Evolutionary conservation across 2,797 vertebrate genomes (phyloP).

Genomic region (Harpagifer antarcticus): DNA sequence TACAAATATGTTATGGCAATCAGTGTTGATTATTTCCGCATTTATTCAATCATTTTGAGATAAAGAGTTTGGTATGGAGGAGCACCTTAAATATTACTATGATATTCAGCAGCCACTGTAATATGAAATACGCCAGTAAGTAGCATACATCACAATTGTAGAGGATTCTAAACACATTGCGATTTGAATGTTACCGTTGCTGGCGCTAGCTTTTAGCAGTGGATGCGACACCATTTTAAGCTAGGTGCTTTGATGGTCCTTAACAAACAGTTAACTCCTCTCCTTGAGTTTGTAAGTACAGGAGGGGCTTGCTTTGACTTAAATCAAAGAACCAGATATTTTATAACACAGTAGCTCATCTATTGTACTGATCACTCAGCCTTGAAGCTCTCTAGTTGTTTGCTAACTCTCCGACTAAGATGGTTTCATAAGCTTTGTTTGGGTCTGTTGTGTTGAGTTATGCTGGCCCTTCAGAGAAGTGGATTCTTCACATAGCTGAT

Average conservation of each 20-base stretch:
- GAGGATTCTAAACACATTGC: not conserved
- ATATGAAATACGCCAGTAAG: not conserved
- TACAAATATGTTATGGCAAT: not conserved
- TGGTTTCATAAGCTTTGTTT: conserved; percentile 46
- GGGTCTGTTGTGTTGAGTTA: conserved; percentile 32
- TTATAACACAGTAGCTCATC: not conserved
- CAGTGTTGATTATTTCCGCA: not conserved
- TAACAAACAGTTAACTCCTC: not conserved
- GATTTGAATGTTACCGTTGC: not conserved
- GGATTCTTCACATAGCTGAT: conserved; percentile 62
- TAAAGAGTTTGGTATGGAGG: not conserved
- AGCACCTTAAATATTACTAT: not conserved
- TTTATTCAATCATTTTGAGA: not conserved
- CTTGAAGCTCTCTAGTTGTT: not conserved
- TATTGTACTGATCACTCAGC: not conserved
- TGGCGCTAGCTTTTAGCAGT: not conserved
- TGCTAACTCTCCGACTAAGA: conserved; percentile 12
- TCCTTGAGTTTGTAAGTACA: not conserved
- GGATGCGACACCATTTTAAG: conserved; percentile 8
- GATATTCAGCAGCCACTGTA: not conserved
- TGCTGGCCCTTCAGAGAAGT: conserved; percentile 35
- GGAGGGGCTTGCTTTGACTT: no score
- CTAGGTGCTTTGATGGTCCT: conserved; percentile 1
- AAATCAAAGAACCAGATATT: not conserved
- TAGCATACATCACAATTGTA: not conserved